Percentiles rank a stretch among this genome's conserved stretches.
These are phyloP conservation scores for Epicampocera succincta DNA, from an alignment of 2,888 invertebrate species.

Conservation along the genomic window DNA sequence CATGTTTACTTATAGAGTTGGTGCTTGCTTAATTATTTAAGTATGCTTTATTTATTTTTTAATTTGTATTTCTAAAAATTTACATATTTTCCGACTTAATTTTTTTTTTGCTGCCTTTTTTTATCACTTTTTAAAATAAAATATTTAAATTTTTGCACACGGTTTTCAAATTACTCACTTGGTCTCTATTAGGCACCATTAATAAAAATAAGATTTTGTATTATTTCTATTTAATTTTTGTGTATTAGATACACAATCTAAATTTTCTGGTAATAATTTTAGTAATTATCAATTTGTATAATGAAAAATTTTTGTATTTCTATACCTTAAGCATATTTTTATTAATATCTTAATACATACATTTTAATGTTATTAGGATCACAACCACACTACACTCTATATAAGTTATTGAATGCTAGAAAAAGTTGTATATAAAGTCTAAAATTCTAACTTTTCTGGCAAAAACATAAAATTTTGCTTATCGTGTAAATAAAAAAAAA, in stretches of 20 bases:
- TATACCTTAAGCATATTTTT: conserved; percentile 58
- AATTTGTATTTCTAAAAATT: neutral
- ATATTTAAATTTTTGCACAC: conserved; percentile 55
- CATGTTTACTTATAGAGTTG: neutral
- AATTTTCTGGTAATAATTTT: neutral
- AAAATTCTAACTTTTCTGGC: conserved; percentile 43
- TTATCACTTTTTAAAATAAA: conserved; percentile 33
- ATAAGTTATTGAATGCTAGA: conserved; percentile 7
- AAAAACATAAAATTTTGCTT: conserved; percentile 4
- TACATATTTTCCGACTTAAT: neutral
- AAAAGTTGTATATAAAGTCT: neutral
- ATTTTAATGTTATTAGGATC: conserved; percentile 36
- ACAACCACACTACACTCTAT: conserved; percentile 65
- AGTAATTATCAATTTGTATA: conserved; percentile 6
- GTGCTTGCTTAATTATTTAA: too few species aligned
- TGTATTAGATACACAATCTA: neutral
- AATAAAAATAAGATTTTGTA: conserved; percentile 38
- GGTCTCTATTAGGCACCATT: conserved; percentile 39
- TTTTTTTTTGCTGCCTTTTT: conserved; percentile 42
- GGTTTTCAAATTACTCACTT: conserved; percentile 35
- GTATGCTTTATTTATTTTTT: neutral
- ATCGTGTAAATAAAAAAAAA: conserved; percentile 41
- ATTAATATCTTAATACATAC: neutral
- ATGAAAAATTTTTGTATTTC: conserved; percentile 4
- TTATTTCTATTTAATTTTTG: conserved; percentile 30